phyloP scores from a whole-genome alignment of 2,113 vertebrate genomes.

The Anser cygnoides region DNA sequence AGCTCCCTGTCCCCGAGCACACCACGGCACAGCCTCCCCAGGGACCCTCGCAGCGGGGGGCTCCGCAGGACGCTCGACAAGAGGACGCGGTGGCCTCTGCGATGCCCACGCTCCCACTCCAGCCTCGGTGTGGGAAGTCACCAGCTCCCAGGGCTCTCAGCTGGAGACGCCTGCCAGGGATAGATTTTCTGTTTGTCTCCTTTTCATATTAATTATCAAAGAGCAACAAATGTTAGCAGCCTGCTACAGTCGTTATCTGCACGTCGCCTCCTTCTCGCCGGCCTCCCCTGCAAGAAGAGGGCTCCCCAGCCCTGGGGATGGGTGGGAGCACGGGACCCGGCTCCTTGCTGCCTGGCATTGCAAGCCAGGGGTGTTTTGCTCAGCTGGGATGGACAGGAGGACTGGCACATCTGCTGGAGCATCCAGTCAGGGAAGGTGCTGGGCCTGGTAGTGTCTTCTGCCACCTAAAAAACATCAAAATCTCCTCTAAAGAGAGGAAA shows the following conservation, averaged over 20 bases:
- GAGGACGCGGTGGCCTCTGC: not conserved
- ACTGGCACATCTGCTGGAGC: not conserved
- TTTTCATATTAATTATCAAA: constrained; percentile 52
- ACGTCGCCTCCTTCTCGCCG: not conserved
- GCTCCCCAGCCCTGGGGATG: not conserved
- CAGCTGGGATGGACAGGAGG: not conserved
- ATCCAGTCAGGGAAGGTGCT: not conserved
- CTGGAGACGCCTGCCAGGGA: not conserved
- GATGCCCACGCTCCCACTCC: not conserved
- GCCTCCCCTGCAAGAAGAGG: not conserved
- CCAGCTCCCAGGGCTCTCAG: not conserved
- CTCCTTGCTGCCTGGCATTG: not conserved
- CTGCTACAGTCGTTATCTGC: constrained; percentile 20
- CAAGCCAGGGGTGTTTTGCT: not conserved
- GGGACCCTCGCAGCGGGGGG: not conserved
- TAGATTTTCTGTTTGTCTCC: constrained; percentile 43
- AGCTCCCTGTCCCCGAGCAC: not conserved
- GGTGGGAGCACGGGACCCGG: not conserved
- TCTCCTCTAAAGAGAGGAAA: not conserved
- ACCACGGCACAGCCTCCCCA: not conserved
- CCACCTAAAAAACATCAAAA: not conserved
- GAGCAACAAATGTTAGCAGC: constrained; percentile 34
- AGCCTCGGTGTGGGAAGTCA: not conserved
- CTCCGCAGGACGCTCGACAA: accelerated
- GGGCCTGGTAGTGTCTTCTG: not conserved